A percentile compares a stretch with the other conserved stretches of the same genome.
Conservation (phyloP, 2,797 vertebrate genomes). For the Spinibarbus caldwelli region DNA sequence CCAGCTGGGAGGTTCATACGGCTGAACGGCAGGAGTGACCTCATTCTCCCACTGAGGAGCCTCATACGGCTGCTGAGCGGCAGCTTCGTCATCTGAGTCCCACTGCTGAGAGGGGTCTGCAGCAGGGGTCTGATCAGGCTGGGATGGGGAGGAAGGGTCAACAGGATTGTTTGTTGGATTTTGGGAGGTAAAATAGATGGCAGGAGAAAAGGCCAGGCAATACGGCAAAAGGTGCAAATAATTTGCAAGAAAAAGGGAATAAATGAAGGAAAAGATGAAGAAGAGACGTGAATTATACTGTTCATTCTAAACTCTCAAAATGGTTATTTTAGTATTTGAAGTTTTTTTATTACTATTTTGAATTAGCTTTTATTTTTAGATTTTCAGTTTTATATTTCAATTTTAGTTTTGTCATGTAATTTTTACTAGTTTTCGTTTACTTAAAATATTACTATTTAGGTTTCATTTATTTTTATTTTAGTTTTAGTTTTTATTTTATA, state of each 20-base stretch:
- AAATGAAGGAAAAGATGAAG: not conserved
- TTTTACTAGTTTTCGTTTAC: not conserved
- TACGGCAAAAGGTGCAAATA: not conserved
- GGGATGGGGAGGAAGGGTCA: not conserved
- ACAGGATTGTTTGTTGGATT: not conserved
- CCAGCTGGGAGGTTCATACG: constrained; percentile 57
- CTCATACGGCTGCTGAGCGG: constrained; percentile 40
- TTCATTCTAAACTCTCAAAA: not conserved
- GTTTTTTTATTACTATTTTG: not conserved
- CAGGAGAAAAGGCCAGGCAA: not conserved
- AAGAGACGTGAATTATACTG: not conserved
- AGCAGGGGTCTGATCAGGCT: not conserved
- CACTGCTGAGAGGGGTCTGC: constrained; percentile 39
- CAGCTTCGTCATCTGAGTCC: not conserved
- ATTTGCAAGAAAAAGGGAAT: not conserved
- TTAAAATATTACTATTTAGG: not conserved
- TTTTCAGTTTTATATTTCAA: not conserved
- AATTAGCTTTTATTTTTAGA: not conserved
- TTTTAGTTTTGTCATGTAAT: not conserved
- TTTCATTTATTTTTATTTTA: not conserved
- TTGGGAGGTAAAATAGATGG: not conserved
- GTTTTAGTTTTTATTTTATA: not conserved
- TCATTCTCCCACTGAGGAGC: constrained; percentile 55
- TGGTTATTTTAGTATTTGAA: not conserved
- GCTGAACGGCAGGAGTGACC: not conserved